These are phyloP conservation scores for Diabrotica undecimpunctata DNA, from an alignment of 1,140 invertebrate genomes.

Conservation along the genomic window DNA sequence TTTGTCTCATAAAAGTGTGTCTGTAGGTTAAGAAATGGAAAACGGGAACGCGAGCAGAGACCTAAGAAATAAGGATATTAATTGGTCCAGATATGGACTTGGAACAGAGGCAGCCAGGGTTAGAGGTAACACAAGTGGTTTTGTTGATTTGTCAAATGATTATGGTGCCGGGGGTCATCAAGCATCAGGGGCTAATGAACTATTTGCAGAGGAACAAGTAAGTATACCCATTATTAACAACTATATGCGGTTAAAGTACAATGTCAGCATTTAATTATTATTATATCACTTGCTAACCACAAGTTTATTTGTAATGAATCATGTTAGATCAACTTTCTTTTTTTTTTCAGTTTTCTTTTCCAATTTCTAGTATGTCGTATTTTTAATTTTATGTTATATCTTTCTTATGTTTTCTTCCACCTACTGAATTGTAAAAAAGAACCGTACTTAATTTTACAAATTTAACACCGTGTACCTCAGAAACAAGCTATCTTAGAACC, in stretches of 20 bases:
- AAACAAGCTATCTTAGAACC: too few relatives aligned
- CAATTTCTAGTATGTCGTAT: too few relatives aligned
- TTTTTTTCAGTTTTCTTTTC: too few relatives aligned
- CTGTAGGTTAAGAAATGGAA: conserved; percentile 10
- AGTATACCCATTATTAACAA: neutral
- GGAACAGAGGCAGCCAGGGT: conserved; percentile 49
- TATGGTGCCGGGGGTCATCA: conserved; percentile 74
- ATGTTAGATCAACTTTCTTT: too few relatives aligned
- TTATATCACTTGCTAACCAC: too few relatives aligned
- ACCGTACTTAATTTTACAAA: too few relatives aligned
- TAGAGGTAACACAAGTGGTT: conserved; percentile 58
- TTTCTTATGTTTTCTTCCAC: too few relatives aligned
- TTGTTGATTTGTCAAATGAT: conserved; percentile 68
- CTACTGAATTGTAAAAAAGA: too few relatives aligned
- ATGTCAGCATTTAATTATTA: neutral
- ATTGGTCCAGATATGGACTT: conserved; percentile 58
- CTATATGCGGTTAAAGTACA: neutral
- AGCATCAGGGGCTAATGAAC: conserved; percentile 78
- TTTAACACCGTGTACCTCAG: too few relatives aligned
- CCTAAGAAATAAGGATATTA: conserved; percentile 44
- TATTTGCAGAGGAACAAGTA: conserved; percentile 83
- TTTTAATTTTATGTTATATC: too few relatives aligned
- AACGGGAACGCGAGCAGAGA: conserved; percentile 19
- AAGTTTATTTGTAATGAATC: too few relatives aligned
- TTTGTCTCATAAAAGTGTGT: neutral